Evolutionary conservation across 2,797 vertebrate genomes (phyloP), one percentile per base, ranked within the genome.

Genomic region (Microctenopoma lineatum): DNA sequence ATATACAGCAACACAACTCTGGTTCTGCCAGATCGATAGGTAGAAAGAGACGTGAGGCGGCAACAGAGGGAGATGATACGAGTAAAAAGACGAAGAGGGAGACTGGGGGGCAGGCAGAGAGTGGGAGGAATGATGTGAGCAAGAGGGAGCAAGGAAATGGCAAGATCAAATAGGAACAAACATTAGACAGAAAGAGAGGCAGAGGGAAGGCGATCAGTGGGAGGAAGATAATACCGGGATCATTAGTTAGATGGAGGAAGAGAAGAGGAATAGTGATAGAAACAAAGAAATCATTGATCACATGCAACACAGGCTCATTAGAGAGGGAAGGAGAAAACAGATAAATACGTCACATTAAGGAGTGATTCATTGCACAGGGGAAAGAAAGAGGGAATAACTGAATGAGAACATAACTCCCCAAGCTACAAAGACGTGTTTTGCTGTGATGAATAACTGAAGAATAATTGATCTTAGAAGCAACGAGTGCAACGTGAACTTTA

Each of bases 141-240:
- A 62, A 53, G 72, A 79, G 66, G 50, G 45, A 56, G 63, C 52
- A 36, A 45, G 32, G 70, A 65, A 70, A 54, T 50, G 34, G 46
- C 4, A 18, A 76, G 80, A 87, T 90, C 71, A 90, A 87, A 85
- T 48, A 55, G 72, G 54, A 84, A 59, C 66, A 61, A 83, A 84
- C 73, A 82, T 85, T 87, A 88, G 52, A 76, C 34, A 53, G 73
- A 70, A 58, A 81, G 39, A 74, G 58, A 69, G 66, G 29, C 65
- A 76, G 72, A 45, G 46, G 73, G 48, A 55, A 63, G 73, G 69
- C 55, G 27, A 66, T 73, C 78, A 79, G 81, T 79, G 52, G 56
- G 75, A 77, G 77, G 77, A 79, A 74, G 57, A 76, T 77, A 61
- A 74, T 65, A 78, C 75, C 38, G 38, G 0, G 18, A 85, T 87